A percentile compares a stretch with the other conserved stretches of the same genome.
phyloP scores from a whole-genome alignment of 2,888 invertebrate species.

The Melieria picta region DNA sequence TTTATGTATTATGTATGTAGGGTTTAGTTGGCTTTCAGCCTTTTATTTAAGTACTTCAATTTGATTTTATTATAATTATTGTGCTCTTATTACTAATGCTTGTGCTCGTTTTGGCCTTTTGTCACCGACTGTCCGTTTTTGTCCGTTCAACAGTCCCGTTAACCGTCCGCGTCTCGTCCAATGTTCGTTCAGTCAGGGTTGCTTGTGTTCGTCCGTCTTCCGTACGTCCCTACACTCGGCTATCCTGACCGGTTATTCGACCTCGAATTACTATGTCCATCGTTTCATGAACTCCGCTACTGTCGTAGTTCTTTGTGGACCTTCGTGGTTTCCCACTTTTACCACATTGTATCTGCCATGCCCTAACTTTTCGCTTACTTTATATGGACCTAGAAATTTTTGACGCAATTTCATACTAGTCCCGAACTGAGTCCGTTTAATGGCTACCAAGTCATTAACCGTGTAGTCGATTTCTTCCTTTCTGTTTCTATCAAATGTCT shows the following conservation, averaged over 20 bases:
- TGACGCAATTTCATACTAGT: constrained; percentile 6
- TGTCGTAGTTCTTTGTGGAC: constrained; percentile 5
- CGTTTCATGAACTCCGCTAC: background rate
- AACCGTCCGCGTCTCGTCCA: no score
- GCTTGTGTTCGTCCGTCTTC: no score
- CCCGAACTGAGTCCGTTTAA: constrained; percentile 4
- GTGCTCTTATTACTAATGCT: no score
- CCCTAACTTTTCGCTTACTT: background rate
- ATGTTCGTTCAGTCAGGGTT: no score
- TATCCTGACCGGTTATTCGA: constrained; percentile 10
- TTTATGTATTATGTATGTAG: no score
- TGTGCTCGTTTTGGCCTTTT: no score
- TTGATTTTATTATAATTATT: no score
- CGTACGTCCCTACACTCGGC: constrained; percentile 4
- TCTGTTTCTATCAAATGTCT: background rate
- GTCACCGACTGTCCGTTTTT: no score
- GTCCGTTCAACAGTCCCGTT: no score
- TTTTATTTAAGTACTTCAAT: no score
- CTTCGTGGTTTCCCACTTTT: constrained; percentile 10
- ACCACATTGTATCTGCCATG: constrained; percentile 7
- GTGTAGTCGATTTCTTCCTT: background rate
- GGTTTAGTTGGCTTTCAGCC: no score
- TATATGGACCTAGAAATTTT: constrained; percentile 14
- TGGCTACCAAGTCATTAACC: constrained; percentile 8
- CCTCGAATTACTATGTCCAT: background rate